Evolutionary conservation across 1,140 invertebrate species (phyloP).

Genomic region (Trichoplusia ni): DNA sequence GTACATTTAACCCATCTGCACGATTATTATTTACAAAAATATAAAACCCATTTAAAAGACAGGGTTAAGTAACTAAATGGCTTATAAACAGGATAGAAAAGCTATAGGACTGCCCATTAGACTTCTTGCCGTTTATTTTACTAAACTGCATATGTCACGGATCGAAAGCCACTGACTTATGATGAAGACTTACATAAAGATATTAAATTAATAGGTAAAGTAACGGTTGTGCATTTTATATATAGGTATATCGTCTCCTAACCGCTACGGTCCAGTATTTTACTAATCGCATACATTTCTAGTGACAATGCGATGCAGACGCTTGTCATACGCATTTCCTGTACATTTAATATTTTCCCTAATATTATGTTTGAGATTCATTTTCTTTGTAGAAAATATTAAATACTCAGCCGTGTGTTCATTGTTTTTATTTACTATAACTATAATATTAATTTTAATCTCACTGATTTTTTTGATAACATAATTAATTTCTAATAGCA

Average conservation of each 20-base stretch:
- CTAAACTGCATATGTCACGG: not conserved
- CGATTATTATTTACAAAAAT: too few species aligned
- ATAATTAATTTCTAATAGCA: constrained; percentile 73
- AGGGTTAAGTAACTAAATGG: too few species aligned
- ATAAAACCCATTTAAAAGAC: too few species aligned
- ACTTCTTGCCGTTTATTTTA: not conserved
- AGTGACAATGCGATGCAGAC: constrained; percentile 50
- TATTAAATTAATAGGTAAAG: constrained; percentile 47
- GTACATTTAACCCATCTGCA: too few species aligned
- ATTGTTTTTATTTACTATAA: constrained; percentile 47
- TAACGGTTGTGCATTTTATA: constrained; percentile 60
- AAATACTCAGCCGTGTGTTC: constrained; percentile 57
- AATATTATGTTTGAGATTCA: constrained; percentile 45
- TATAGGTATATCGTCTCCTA: constrained; percentile 43
- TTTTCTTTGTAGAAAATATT: constrained; percentile 49
- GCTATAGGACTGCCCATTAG: too few species aligned
- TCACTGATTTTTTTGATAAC: constrained; percentile 76
- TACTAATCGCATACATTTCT: constrained; percentile 53
- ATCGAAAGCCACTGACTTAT: constrained; percentile 14
- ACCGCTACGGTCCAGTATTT: constrained; percentile 50
- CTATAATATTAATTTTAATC: constrained; percentile 75
- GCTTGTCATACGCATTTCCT: constrained; percentile 38
- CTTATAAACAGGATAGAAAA: too few species aligned
- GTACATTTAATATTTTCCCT: constrained; percentile 54
- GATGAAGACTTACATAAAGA: constrained; percentile 55